These are phyloP conservation scores for Yasuhikotakia modesta DNA, from an alignment of 2,797 vertebrate species.

Conservation along the genomic window DNA sequence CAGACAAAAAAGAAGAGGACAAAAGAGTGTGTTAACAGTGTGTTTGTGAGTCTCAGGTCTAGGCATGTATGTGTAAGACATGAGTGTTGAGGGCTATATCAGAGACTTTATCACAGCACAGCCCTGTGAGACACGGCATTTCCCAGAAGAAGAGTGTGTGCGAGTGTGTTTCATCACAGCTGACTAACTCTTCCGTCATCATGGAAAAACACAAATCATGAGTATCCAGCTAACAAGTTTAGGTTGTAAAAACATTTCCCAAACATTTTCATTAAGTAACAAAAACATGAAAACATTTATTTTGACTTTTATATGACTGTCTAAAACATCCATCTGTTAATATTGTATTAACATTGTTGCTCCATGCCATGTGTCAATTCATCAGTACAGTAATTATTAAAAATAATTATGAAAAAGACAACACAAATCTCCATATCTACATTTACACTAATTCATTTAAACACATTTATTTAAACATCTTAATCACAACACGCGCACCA, in stretches of 20 bases:
- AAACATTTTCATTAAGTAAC: no score
- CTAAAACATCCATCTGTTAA: no score
- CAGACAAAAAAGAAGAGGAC: constrained; percentile 28
- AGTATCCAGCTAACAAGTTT: no score
- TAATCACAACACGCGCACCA: no score
- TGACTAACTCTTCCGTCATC: constrained; percentile 43
- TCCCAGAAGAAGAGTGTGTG: constrained; percentile 54
- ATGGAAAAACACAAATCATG: neutral
- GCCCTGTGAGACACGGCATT: constrained; percentile 46
- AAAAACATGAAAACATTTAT: no score
- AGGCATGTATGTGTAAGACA: constrained; percentile 44
- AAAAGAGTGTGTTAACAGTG: constrained; percentile 38
- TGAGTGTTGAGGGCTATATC: constrained; percentile 48
- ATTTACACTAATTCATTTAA: neutral
- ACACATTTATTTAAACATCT: no score
- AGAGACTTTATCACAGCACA: constrained; percentile 38
- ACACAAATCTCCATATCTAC: neutral
- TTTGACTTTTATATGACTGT: no score
- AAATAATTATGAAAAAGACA: neutral
- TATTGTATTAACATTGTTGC: no score
- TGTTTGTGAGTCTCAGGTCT: constrained; percentile 30
- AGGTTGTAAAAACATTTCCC: no score
- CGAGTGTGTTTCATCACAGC: constrained; percentile 19
- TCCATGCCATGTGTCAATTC: no score
- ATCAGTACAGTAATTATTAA: neutral